Evolutionary conservation across 2,113 vertebrate genomes (phyloP).

Genomic region (Poecile atricapillus): DNA sequence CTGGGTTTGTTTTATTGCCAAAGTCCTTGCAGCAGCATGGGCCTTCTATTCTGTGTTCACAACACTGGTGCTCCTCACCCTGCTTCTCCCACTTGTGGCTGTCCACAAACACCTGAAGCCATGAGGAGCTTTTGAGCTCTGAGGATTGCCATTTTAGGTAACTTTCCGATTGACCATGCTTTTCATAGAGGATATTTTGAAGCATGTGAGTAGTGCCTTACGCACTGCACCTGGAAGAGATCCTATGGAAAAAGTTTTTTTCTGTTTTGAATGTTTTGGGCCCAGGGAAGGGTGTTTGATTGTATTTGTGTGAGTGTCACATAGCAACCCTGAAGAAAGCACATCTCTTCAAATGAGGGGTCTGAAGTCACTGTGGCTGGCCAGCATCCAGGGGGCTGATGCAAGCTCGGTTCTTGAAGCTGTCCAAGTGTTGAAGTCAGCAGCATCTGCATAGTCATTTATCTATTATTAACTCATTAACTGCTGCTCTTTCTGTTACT

Average conservation of each 20-base stretch:
- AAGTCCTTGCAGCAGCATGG: neutral
- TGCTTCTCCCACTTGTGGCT: neutral
- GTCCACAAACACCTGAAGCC: neutral
- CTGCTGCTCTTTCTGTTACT: neutral
- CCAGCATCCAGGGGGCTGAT: neutral
- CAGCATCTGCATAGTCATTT: neutral
- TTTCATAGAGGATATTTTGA: neutral
- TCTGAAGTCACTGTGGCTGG: neutral
- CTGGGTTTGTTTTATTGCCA: neutral
- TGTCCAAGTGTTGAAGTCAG: neutral
- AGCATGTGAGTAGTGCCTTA: fast-evolving
- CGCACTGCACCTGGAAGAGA: neutral
- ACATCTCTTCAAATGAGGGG: neutral
- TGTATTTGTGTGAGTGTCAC: neutral
- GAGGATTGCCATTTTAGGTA: neutral
- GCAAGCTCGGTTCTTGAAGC: neutral
- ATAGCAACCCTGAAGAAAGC: slow-evolving; percentile 12
- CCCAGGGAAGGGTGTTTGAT: neutral
- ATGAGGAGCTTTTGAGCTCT: neutral
- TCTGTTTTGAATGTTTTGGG: neutral
- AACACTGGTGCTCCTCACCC: neutral
- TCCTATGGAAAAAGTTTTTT: neutral
- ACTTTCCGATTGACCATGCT: neutral
- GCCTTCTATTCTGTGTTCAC: neutral
- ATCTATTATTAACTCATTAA: neutral